Percentiles rank a stretch among this genome's conserved stretches.
Evolutionary conservation across 1,140 invertebrate species (phyloP).

Genomic region (Drosophila sechellia): DNA sequence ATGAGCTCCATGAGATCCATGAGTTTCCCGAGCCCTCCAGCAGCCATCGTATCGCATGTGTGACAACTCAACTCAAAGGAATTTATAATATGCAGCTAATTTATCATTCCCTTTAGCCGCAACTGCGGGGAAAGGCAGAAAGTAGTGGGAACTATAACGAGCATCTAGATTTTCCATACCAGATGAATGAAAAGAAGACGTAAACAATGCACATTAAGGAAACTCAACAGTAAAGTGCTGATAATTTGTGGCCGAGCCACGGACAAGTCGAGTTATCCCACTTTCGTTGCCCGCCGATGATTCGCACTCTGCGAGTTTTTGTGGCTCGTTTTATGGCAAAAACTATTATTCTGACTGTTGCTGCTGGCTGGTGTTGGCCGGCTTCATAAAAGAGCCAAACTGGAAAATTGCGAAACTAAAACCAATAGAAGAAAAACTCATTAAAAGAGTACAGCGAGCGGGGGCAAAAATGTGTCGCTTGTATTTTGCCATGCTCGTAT

Average conservation of each 20-base stretch:
- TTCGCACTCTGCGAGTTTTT: constrained; percentile 16
- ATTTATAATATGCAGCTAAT: constrained; percentile 81
- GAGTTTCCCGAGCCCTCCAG: constrained; percentile 19
- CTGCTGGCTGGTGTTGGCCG: not conserved
- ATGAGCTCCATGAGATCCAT: constrained; percentile 13
- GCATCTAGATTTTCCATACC: constrained; percentile 42
- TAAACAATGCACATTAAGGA: constrained; percentile 38
- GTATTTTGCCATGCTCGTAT: constrained; percentile 4
- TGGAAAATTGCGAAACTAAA: constrained; percentile 31
- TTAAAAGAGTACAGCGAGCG: constrained; percentile 11
- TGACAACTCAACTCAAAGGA: constrained; percentile 72
- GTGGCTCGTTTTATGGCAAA: constrained; percentile 31
- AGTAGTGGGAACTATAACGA: constrained; percentile 11
- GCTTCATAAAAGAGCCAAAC: constrained; percentile 19
- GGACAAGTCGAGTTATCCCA: constrained; percentile 36
- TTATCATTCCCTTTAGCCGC: constrained; percentile 66
- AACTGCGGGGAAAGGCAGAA: constrained; percentile 15
- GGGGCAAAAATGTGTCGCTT: constrained; percentile 23
- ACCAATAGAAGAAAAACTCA: constrained; percentile 42
- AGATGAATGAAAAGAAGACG: not conserved
- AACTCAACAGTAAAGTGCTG: constrained; percentile 59
- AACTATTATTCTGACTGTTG: constrained; percentile 22
- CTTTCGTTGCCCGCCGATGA: constrained; percentile 37
- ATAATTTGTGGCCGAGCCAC: constrained; percentile 66
- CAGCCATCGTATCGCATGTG: constrained; percentile 45